Evolutionary conservation across 2,113 vertebrate species (phyloP), one percentile per base, ranked within the genome.

Genomic region (Myanophis thanlyinensis): DNA sequence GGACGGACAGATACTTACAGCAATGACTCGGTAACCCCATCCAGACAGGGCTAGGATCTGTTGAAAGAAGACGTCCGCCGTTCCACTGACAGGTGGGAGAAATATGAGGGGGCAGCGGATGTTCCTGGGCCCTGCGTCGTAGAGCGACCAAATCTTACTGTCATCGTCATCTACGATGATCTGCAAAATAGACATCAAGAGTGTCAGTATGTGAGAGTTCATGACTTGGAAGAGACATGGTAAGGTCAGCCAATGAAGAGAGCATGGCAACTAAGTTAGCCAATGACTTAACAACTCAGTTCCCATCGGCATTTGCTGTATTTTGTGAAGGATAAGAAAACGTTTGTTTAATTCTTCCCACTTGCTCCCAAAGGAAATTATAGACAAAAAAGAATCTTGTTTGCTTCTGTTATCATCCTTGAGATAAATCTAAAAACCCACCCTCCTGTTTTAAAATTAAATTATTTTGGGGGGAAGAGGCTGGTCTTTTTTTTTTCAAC

Each of bases 121-220:
- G 95, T 96, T 99, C 96, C 98, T 98, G 0, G 99, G 99, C 48
- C 99, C 99, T 0, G 99, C 99, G 13, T 99, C 99, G 15, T 99
- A 99, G 89, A 99, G 97, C 0, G 99, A 99, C 99, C 99, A 99
- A 85, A 99, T 98, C 96, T 99, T 99, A 91, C 99, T 99, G 98
- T 99, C 99, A 0, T 99, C 99, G 49, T 99, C 99, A 0, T 99
- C 99, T 22, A 99, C 99, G 20, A 99, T 99, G 84, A 99, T 99
- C 99, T 99, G 95, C 12, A 95, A 95, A 49, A 93, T 46, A 89
- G 56, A 18, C 13, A 0, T 44, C 10, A n/a, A n/a, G n/a, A n/a
- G n/a, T n/a, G n/a, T n/a, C n/a, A n/a, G n/a, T n/a, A n/a, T n/a
- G n/a, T n/a, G n/a, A n/a, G n/a, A n/a, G n/a, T n/a, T n/a, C n/a